phyloP scores from a whole-genome alignment of 2,888 invertebrate species.

The Lithophane semibrunnea region DNA sequence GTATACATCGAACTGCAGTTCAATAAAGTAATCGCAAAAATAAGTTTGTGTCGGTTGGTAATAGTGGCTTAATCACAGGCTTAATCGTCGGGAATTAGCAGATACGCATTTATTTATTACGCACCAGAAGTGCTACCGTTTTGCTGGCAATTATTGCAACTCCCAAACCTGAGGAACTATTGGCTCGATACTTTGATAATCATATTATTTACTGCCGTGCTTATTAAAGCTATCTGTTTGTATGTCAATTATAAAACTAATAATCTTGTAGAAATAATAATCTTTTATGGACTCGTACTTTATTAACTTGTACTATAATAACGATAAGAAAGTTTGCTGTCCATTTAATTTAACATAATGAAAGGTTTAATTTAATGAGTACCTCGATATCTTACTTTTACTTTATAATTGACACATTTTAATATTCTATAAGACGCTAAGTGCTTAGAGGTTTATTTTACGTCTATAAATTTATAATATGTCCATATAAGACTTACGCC shows the following conservation, averaged over 20 bases:
- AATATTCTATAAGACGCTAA: conserved; percentile 51
- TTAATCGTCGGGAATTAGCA: conserved; percentile 76
- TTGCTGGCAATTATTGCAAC: conserved; percentile 54
- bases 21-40: conserved; percentile 20
- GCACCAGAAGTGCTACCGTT: conserved; percentile 68
- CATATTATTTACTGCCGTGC: conserved; percentile 38
- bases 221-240: conserved; percentile 49
- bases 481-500: conserved; percentile 2
- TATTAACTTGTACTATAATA: conserved; percentile 43
- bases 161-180: conserved; percentile 34
- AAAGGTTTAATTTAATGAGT: conserved; percentile 41
- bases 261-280: conserved; percentile 50
- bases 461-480: conserved; percentile 22
- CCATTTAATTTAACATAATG: conserved; percentile 39
- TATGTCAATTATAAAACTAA: conserved; percentile 57
- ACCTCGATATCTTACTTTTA: conserved; percentile 43
- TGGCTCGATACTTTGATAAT: conserved; percentile 47
- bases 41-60: conserved; percentile 61
- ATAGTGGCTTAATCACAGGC: conserved; percentile 61
- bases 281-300: conserved; percentile 45
- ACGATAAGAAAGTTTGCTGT: conserved; percentile 52
- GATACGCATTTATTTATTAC: conserved; percentile 72
- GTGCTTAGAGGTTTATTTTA: conserved; percentile 54
- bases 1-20: conserved; percentile 41
- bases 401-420: conserved; percentile 63